Conservation (phyloP, 2,888 invertebrate genomes). For the Parelbella ahira region DNA sequence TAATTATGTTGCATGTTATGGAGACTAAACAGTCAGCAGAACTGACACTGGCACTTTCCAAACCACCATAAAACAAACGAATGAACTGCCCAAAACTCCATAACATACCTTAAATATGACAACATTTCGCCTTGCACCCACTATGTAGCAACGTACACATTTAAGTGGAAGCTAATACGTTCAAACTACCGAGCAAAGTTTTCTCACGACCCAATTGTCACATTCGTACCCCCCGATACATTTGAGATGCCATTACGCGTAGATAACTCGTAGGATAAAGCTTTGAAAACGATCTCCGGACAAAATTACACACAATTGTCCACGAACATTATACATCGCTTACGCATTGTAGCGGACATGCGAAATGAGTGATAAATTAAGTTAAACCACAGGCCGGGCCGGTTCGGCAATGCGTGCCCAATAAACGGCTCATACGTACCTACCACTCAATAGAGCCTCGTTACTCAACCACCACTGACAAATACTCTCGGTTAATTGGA, state of each 20-base stretch:
- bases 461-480: slow-evolving; percentile 55
- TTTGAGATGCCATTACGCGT: slow-evolving; percentile 17
- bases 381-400: slow-evolving; percentile 22
- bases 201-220: slow-evolving; percentile 13
- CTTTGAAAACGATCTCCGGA: slow-evolving; percentile 17
- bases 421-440: slow-evolving; percentile 11
- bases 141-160: no score
- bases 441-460: slow-evolving; percentile 26
- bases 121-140: no score
- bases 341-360: slow-evolving; percentile 33
- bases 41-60: no score
- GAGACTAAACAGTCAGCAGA: slow-evolving; percentile 2
- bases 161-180: no score
- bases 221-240: slow-evolving; percentile 20
- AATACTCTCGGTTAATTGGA: slow-evolving; percentile 64
- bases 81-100: no score
- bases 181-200: no score
- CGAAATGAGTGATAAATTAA: slow-evolving; percentile 45
- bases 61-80: no score
- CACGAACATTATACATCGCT: slow-evolving; percentile 32
- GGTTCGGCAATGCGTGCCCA: slow-evolving; percentile 18
- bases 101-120: no score
- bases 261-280: slow-evolving; percentile 7
- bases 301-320: slow-evolving; percentile 32
- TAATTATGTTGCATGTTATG: slow-evolving; percentile 5